Base-by-base conservation (phyloP, 2,113 vertebrate genomes). In the Marmota flaviventris region DNA sequence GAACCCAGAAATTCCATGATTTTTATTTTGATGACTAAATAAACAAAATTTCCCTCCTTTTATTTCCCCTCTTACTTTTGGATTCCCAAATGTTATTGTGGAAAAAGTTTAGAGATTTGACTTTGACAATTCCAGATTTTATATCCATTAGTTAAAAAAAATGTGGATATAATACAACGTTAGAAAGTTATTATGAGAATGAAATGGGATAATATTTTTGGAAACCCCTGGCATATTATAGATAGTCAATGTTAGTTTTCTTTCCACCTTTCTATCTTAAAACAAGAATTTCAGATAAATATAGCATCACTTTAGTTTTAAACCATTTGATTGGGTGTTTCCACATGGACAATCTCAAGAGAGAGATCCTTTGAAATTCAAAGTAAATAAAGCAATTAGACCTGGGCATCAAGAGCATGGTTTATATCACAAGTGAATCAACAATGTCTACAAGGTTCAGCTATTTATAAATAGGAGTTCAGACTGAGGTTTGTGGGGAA, bases 401-500 rank as follows among this genome's bases (percentile, higher is more conserved):
- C 39, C 76, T 72, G 10, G 27, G 48, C 22, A 76, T 53, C 37
- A 89, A 37, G 9, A 39, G 10, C 34, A 65, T 86, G 79, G 51
- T 75, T 92, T 87, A 88, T 79, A 94, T 90, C 89, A 96, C 63
- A 87, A 97, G 27, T 45, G 29, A 70, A 67, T 78, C 94, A 81
- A 90, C 37, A 53, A 3, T 75, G 20, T 85, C 61, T 37, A 18
- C 79, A 77, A 56, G 24, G 8, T 42, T 75, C 39, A 63, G 45
- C n/a, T 93, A 27, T 65, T 96, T 93, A 84, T 75, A 93, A 95
- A 27, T 6, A 84, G 22, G 8, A 89, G 22, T 82, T 86, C n/a
- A 86, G 14, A 45, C n/a, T 67, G 45, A 94, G 11, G 61, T 81
- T 76, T 56, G 5, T 39, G 2, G 22, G 24, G 48, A 92, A 91